A percentile compares a stretch with the other conserved stretches of the same genome.
Conservation (phyloP, 2,113 vertebrate species). For the Trogon melanurus region DNA sequence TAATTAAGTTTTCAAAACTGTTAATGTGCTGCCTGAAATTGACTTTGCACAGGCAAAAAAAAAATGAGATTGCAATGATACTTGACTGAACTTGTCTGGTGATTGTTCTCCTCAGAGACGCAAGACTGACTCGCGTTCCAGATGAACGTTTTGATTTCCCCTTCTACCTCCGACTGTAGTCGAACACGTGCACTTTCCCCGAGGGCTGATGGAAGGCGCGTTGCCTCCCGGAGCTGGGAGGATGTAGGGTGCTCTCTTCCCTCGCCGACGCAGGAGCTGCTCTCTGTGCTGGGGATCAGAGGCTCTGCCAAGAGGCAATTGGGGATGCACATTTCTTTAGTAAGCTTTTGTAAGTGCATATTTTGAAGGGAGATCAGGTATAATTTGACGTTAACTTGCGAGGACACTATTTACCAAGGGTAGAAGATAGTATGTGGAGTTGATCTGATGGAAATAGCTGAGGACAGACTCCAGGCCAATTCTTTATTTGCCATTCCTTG, state of each 20-base stretch:
- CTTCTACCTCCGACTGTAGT: rapidly evolving
- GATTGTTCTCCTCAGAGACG: neutral
- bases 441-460: neutral
- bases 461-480: neutral
- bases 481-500: neutral
- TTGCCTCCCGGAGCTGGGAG: neutral
- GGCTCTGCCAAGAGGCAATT: neutral
- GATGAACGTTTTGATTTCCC: neutral
- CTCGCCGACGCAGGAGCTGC: neutral
- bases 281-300: neutral
- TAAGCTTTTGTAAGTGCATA: neutral
- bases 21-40: neutral
- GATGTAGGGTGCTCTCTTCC: rapidly evolving
- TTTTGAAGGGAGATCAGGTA: neutral
- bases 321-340: rapidly evolving
- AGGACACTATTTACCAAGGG: neutral
- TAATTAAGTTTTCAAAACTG: neutral
- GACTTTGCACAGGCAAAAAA: neutral
- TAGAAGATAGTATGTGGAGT: neutral
- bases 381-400: neutral
- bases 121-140: neutral
- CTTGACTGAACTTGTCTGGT: neutral
- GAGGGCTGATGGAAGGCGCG: neutral
- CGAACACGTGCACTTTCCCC: rapidly evolving
- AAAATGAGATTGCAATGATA: neutral